Percentiles rank a stretch among this genome's conserved stretches.
phyloP scores from a whole-genome alignment of 2,797 vertebrate species.

The Okamejei kenojei region DNA sequence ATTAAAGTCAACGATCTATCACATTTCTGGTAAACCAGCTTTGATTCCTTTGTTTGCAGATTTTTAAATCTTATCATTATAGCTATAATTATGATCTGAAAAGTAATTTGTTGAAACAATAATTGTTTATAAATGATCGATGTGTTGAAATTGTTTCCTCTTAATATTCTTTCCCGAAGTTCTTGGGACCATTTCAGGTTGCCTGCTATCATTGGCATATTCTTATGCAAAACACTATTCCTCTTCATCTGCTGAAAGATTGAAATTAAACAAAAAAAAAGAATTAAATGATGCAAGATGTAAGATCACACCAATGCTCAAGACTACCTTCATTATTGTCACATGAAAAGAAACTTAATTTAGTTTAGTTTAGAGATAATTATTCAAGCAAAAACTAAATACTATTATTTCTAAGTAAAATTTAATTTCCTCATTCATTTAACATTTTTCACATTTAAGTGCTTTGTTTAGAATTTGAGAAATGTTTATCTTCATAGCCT shows the following conservation, averaged over 20 bases:
- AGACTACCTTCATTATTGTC: not conserved
- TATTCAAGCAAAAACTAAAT: not conserved
- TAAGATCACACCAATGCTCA: not conserved
- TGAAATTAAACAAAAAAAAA: not conserved
- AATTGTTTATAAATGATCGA: constrained; percentile 55
- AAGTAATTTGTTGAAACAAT: not conserved
- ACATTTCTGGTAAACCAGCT: constrained; percentile 59
- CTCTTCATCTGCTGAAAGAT: constrained; percentile 50
- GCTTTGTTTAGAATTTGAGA: not conserved
- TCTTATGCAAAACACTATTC: constrained; percentile 59
- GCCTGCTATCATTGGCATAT: constrained; percentile 59
- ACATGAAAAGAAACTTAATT: not conserved
- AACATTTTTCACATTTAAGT: not conserved
- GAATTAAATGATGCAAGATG: not conserved
- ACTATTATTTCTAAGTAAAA: not conserved
- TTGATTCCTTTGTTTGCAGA: constrained; percentile 57
- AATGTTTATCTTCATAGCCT: not conserved
- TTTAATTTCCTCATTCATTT: not conserved
- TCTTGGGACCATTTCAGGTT: constrained; percentile 67
- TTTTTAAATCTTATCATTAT: constrained; percentile 41
- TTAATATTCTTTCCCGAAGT: constrained; percentile 58
- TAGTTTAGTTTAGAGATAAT: not conserved
- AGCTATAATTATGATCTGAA: not conserved
- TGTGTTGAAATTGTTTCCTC: constrained; percentile 56
- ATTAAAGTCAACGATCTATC: constrained; percentile 59